phyloP scores from a whole-genome alignment of 2,888 invertebrate species.

The Eremobia ochroleuca region DNA sequence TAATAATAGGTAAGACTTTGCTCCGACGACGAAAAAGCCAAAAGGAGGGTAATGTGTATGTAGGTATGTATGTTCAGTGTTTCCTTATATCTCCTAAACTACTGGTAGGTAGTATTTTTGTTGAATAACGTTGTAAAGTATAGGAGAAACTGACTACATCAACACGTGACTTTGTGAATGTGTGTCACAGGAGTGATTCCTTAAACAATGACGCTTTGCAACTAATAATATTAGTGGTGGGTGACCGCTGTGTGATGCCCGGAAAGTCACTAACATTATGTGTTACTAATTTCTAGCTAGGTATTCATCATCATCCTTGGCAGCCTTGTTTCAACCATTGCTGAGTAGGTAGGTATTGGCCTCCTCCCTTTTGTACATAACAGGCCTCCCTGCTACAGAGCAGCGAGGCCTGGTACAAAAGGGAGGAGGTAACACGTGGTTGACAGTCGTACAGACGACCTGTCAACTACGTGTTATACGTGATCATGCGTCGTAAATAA shows the following conservation, averaged over 20 bases:
- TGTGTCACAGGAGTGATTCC: background rate
- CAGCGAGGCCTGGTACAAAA: too few relatives aligned
- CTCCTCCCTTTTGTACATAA: background rate
- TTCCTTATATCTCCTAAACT: background rate
- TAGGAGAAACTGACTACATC: background rate
- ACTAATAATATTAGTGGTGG: background rate
- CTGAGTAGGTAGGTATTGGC: background rate
- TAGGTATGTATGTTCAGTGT: background rate
- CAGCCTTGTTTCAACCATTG: background rate
- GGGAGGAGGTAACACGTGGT: too few relatives aligned
- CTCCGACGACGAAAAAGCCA: too few relatives aligned
- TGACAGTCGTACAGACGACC: too few relatives aligned
- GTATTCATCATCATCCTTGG: background rate
- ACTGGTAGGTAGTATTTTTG: background rate
- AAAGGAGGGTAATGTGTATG: too few relatives aligned
- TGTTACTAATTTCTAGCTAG: background rate
- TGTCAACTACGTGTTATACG: background rate
- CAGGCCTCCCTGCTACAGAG: too few relatives aligned
- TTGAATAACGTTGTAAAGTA: too few relatives aligned
- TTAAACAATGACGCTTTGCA: background rate
- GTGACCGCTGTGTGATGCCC: background rate
- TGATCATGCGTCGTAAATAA: background rate
- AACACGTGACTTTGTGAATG: background rate
- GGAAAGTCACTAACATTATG: background rate
- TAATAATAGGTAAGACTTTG: too few relatives aligned